A percentile compares a stretch with the other conserved stretches of the same genome.
These are phyloP conservation scores for Pimpla rufipes DNA, from an alignment of 2,888 invertebrate genomes.

Conservation along the genomic window DNA sequence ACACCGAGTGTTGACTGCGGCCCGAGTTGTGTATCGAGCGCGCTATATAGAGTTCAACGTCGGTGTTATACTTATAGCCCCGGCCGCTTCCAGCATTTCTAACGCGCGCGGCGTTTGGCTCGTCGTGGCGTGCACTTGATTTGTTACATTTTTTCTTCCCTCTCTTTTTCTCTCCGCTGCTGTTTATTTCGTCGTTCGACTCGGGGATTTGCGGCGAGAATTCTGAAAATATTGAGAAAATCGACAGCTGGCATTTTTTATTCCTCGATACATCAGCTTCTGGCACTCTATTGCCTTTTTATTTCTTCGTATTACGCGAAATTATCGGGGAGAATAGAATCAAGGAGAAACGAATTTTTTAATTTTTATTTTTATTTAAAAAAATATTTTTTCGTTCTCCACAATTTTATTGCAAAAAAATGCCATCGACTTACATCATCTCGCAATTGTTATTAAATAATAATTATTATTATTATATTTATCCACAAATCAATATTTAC, in stretches of 20 bases:
- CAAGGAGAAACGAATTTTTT: too few species aligned
- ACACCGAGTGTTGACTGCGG: slow-evolving; percentile 2
- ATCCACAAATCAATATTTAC: not conserved
- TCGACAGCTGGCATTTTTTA: not conserved
- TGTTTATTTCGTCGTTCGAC: not conserved
- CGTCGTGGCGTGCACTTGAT: not conserved
- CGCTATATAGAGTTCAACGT: slow-evolving; percentile 23
- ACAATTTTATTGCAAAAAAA: too few species aligned
- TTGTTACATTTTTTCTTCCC: not conserved
- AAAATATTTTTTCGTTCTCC: too few species aligned
- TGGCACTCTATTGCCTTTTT: not conserved
- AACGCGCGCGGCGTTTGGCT: not conserved
- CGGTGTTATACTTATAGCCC: not conserved
- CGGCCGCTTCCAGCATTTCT: not conserved
- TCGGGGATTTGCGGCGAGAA: not conserved
- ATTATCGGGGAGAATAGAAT: too few species aligned
- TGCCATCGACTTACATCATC: too few species aligned
- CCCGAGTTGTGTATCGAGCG: slow-evolving; percentile 20
- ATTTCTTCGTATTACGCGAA: not conserved
- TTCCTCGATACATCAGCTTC: not conserved
- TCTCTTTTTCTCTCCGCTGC: not conserved
- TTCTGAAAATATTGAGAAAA: not conserved
- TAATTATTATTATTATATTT: not conserved
- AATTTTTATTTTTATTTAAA: too few species aligned
- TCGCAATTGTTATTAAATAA: not conserved